Evolutionary conservation across 2,797 vertebrate genomes (phyloP), one percentile per base, ranked within the genome.

Genomic region (Chloroceryle inda): DNA sequence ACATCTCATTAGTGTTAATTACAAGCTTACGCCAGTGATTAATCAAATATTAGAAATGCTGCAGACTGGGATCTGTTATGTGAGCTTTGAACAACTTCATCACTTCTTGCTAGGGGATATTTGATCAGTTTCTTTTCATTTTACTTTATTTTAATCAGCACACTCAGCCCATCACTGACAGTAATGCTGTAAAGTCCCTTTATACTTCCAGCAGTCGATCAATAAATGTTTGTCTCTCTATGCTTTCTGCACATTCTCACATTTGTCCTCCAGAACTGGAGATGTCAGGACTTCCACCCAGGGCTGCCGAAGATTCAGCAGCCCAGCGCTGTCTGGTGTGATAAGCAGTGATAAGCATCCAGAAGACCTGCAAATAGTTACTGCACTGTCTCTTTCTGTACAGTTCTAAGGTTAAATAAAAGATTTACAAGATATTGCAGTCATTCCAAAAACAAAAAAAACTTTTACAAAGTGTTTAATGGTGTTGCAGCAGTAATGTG

Each of bases 1-100:
- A 33, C 64, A n/a, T 82, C 80, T 92, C 92, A 75, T 92, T 92
- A 89, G 38, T 8, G 59, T 88, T 92, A 93, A 92, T 88, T 94
- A 84, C 47, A 45, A 76, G 56, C 38, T 92, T 88, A 86, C 1
- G 0, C 52, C 47, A 9, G 58, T 67, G 85, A 93, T 91, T 94
- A 89, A 95, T 92, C 63, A 73, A 94, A 95, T 76, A 20, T 47
- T 31, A 78, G 53, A 91, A 94, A 78, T 35, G 87, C 87, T 83
- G 63, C 72, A 75, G 82, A 78, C 69, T 74, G 33, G 38, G 23
- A 27, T 66, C 82, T 91, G 42, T 67, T 49, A 11, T 56, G 63
- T 74, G 89, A 77, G 85, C 44, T 90, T 62, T 61, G 56, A 93
- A 76, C 10, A 45, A 33, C 80, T 96, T 80, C 76, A 55, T 56